Base-by-base conservation (phyloP, 2,888 invertebrate genomes). In the Eupsilia transversa region DNA sequence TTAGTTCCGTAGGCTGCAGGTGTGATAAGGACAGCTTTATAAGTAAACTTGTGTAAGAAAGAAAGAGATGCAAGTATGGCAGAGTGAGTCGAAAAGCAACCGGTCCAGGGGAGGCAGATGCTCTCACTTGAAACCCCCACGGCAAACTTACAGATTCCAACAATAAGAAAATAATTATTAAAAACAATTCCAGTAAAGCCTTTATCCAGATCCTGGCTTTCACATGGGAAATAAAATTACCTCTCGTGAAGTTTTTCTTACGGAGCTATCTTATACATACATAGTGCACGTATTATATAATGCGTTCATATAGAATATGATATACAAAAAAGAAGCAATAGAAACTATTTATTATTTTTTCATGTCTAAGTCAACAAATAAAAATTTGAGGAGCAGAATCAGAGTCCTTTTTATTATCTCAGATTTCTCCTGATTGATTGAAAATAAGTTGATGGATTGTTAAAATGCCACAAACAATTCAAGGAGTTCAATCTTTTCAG, bases 51-150 rank as follows among this genome's bases (percentile, higher is more conserved):
- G 66, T 52, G 64, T 76, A 79, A 56, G 93, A 84, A 82, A 82
- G 92, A 96, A 80, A 83, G 94, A 90, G 94, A 93, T 59, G 77
- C 86, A 57, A 72, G 82, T 72, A 89, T 88, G 85, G 86, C 87
- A 89, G 90, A 92, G 90, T 92, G 91, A 92, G 92, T 92, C 91
- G 92, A 93, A 93, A 93, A 90, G 89, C 92, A 95, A 96, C 96
- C 96, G 96, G 96, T 96, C 94, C 91, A 89, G 85, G 93, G 94
- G 94, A 94, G 92, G 96, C 96, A 96, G 96, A 96, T 96, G 96
- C 92, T 92, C 91, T 90, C 88, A 87, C 89, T 91, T 89, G 89
- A 94, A 94, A 94, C 94, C 96, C 96, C 93, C 89, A 89, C 90
- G 94, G 95, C 94, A 92, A 93, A 91, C 91, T 91, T 89, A 93